Evolutionary conservation across 2,888 invertebrate genomes (phyloP).

Genomic region (Cephonodes hylas): DNA sequence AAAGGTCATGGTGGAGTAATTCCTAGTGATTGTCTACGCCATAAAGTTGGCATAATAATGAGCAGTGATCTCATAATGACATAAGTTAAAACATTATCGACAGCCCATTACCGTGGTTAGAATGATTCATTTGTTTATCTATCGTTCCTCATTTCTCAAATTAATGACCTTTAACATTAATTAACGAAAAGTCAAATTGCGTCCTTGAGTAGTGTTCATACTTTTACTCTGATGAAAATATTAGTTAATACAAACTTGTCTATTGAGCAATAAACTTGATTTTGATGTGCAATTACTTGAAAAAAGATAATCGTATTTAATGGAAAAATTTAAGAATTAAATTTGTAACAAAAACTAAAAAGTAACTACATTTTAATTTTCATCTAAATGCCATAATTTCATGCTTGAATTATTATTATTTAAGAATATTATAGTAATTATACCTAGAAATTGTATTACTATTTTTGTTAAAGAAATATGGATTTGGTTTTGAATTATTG

Average conservation of each 20-base stretch:
- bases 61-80: slow-evolving; percentile 27
- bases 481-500: too few species aligned
- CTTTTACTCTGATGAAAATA: neutral
- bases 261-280: neutral
- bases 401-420: too few species aligned
- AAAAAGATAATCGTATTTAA: neutral
- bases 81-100: slow-evolving; percentile 18
- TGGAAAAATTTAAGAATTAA: neutral
- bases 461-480: too few species aligned
- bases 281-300: neutral
- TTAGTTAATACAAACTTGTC: neutral
- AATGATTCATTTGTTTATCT: slow-evolving; percentile 13
- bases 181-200: neutral
- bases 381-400: too few species aligned
- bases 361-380: too few species aligned
- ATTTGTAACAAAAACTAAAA: too few species aligned
- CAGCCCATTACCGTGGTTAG: neutral
- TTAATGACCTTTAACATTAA: neutral
- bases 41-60: slow-evolving; percentile 13
- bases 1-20: neutral
- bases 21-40: slow-evolving; percentile 5
- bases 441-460: too few species aligned
- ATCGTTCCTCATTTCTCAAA: neutral
- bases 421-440: too few species aligned
- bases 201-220: neutral